Evolutionary conservation across 2,113 vertebrate species (phyloP).

Genomic region (Chaetodon auriga): DNA sequence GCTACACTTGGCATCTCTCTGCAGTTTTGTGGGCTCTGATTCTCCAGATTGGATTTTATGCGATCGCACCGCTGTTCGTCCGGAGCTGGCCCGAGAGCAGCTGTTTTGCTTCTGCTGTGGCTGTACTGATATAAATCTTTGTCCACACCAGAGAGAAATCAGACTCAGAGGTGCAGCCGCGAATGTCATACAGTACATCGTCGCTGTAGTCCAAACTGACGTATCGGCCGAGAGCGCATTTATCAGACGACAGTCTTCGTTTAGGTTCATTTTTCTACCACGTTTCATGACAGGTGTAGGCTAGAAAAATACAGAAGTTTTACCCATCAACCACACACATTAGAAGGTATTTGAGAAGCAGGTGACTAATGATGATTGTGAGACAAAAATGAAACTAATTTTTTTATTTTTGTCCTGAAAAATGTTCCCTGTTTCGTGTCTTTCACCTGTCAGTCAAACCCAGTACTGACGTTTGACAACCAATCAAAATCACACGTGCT

Average conservation of each 20-base stretch:
- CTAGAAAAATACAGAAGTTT: too few relatives aligned
- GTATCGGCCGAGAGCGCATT: background rate
- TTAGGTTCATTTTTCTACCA: background rate
- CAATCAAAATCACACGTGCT: background rate
- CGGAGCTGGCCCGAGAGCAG: constrained; percentile 2
- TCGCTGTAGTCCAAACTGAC: background rate
- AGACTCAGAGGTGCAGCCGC: background rate
- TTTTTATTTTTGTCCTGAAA: too few relatives aligned
- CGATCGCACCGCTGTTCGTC: constrained; percentile 18
- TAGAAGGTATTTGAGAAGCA: too few relatives aligned
- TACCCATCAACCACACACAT: too few relatives aligned
- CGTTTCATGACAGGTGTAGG: background rate
- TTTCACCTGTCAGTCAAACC: background rate
- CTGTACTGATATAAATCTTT: constrained; percentile 36
- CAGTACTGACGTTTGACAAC: background rate
- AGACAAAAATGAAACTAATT: too few relatives aligned
- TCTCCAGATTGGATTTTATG: constrained; percentile 27
- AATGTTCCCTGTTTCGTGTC: background rate
- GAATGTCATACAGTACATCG: background rate
- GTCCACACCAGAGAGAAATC: constrained; percentile 22
- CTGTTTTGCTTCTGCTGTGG: constrained; percentile 15
- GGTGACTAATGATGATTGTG: too few relatives aligned
- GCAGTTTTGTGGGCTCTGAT: constrained; percentile 16
- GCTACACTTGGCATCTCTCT: constrained; percentile 38
- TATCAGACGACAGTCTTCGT: background rate